Conservation (phyloP, 2,113 vertebrate species). For the Prochilodus magdalenae region DNA sequence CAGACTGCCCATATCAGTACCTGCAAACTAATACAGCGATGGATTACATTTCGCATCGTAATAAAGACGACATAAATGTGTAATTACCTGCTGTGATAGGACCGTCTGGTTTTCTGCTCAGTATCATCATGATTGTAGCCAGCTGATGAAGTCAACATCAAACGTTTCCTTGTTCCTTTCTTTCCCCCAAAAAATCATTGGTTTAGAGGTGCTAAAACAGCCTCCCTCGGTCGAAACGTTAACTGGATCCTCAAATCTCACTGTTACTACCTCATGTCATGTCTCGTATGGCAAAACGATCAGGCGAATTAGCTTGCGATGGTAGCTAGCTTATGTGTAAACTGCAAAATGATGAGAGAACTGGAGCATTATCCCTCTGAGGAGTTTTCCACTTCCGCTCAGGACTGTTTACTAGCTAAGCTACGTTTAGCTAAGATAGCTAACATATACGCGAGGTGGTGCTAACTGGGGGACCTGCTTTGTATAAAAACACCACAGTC, state of each 20-base stretch:
- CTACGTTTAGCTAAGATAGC: not conserved
- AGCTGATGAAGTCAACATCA: conserved; percentile 72
- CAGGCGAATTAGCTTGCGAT: too few species aligned
- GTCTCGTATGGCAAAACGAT: not conserved
- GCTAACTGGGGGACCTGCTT: too few species aligned
- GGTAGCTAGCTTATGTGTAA: too few species aligned
- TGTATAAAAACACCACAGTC: too few species aligned
- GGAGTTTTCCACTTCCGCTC: too few species aligned
- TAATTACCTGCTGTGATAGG: conserved; percentile 84
- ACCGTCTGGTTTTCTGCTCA: conserved; percentile 87
- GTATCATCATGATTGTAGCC: conserved; percentile 81
- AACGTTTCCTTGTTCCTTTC: conserved; percentile 40
- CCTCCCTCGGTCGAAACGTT: not conserved
- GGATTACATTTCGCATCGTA: conserved; percentile 21
- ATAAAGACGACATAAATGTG: conserved; percentile 4
- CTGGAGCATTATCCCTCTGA: too few species aligned
- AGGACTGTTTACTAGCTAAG: not conserved
- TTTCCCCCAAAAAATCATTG: not conserved
- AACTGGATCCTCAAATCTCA: not conserved
- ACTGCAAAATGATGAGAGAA: too few species aligned
- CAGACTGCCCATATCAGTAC: not conserved
- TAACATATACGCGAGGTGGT: not conserved
- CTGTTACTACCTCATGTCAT: not conserved
- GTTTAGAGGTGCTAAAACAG: not conserved
- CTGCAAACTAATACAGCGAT: conserved; percentile 10